Percentiles rank a stretch among this genome's conserved stretches.
Evolutionary conservation across 2,797 vertebrate species (phyloP).

Genomic region (Taeniopygia guttata): DNA sequence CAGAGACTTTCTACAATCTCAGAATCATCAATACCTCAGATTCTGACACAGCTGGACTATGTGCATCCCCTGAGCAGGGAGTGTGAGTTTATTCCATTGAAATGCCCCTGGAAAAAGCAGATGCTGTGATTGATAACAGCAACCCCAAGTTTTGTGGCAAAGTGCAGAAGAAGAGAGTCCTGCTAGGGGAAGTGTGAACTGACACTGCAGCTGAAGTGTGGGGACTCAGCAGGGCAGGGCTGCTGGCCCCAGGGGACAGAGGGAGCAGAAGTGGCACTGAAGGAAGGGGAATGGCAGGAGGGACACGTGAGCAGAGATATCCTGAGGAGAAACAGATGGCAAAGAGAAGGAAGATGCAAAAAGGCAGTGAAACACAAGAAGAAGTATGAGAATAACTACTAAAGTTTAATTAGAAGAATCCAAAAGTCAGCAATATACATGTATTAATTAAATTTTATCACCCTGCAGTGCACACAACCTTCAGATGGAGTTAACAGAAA

Average conservation of each 20-base stretch:
- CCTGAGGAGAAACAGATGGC: not conserved
- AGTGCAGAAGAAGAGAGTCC: not conserved
- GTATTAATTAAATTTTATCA: not conserved
- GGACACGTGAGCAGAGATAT: not conserved
- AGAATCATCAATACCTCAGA: too few species aligned
- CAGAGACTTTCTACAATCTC: too few species aligned
- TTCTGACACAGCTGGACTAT: accelerated
- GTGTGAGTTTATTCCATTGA: not conserved
- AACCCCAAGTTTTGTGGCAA: not conserved
- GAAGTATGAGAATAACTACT: not conserved
- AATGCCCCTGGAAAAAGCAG: not conserved
- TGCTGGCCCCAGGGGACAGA: not conserved
- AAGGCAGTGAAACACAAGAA: not conserved
- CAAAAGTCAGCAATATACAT: not conserved
- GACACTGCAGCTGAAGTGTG: accelerated
- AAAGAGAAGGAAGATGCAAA: not conserved
- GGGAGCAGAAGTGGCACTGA: not conserved
- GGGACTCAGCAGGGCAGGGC: not conserved
- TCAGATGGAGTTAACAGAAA: not conserved
- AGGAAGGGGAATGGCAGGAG: not conserved
- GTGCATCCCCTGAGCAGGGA: not conserved
- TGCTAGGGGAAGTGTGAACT: accelerated
- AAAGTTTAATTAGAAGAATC: not conserved
- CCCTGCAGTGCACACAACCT: not conserved
- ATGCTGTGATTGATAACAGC: not conserved